These are phyloP conservation scores for Nannoperca australis DNA, from an alignment of 2,797 vertebrate genomes.

Conservation along the genomic window DNA sequence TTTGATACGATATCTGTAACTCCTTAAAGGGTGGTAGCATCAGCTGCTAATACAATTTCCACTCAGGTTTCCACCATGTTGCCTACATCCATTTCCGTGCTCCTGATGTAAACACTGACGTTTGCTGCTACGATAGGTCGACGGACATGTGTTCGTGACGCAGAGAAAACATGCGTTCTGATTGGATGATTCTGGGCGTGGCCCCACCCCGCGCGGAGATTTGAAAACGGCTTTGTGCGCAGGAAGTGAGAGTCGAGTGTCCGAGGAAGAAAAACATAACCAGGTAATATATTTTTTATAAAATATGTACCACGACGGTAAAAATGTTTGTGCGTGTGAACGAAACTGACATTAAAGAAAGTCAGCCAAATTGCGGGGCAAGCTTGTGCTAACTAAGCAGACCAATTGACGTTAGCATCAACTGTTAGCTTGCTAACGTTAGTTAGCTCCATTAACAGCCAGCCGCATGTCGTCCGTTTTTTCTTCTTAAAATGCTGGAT, in stretches of 20 bases:
- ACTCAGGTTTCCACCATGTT: conserved; percentile 52
- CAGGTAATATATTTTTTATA: conserved; percentile 28
- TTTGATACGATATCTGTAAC: neutral
- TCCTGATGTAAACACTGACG: conserved; percentile 53
- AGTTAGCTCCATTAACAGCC: neutral
- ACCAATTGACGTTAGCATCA: neutral
- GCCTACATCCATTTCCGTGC: conserved; percentile 51
- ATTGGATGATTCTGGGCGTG: conserved; percentile 50
- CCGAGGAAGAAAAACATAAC: neutral
- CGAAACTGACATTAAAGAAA: fast-evolving
- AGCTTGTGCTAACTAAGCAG: neutral
- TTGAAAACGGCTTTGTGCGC: conserved; percentile 70
- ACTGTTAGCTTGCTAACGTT: conserved; percentile 37
- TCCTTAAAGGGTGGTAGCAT: too few species aligned
- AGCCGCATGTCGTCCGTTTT: neutral
- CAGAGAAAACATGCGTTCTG: fast-evolving
- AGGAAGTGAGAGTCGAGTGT: too few species aligned
- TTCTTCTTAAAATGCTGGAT: neutral
- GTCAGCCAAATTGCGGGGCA: neutral
- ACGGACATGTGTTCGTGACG: neutral
- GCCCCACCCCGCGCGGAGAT: conserved; percentile 55
- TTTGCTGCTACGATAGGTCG: conserved; percentile 21
- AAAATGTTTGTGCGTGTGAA: fast-evolving
- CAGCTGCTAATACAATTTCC: neutral
- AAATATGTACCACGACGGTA: fast-evolving